Evolutionary conservation across 2,113 vertebrate genomes (phyloP), one percentile per base, ranked within the genome.

Genomic region (Brachyhypopomus occidentalis): DNA sequence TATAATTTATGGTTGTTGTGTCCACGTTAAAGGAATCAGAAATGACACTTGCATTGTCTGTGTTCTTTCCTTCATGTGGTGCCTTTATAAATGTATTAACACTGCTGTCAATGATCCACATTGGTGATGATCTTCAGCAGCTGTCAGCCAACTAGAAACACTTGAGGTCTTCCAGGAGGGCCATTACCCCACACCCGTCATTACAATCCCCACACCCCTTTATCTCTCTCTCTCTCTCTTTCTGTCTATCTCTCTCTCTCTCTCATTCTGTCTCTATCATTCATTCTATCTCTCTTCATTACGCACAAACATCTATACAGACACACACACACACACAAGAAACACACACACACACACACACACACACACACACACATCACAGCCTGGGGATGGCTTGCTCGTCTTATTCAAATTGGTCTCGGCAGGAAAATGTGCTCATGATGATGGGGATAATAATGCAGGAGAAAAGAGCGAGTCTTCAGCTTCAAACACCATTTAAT

Each of bases 381-480:
- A 95, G 96, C 94, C 94, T 86, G 95, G 95, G 94, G 94, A 96
- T 91, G 96, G 94, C 94, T 93, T 88, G 94, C 94, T 94, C 93
- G 94, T 96, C 95, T 96, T 95, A 95, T 96, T 96, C 95, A 95
- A 95, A 96, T 96, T 93, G 96, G 95, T 96, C 96, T 96, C 97
- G 95, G 95, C 95, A 95, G 96, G 96, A 96, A 96, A 96, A 98
- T 96, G 93, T 94, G 95, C 94, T 95, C 94, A 86, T 95, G 95
- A 95, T 95, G 95, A 98, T 95, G 94, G 95, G 95, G 96, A 95
- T 94, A 95, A 97, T 96, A 96, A 95, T 95, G 92, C 88, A 88
- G 84, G 91, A 67, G 87, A 87, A 81, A 66, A 88, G 83, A 82
- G 77, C 78, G 82, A 78, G 93, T 93, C 94, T 94, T 89, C 95